A percentile compares a stretch with the other conserved stretches of the same genome.
Conservation (phyloP, 2,888 invertebrate genomes). For the Tridacna crocea region DNA sequence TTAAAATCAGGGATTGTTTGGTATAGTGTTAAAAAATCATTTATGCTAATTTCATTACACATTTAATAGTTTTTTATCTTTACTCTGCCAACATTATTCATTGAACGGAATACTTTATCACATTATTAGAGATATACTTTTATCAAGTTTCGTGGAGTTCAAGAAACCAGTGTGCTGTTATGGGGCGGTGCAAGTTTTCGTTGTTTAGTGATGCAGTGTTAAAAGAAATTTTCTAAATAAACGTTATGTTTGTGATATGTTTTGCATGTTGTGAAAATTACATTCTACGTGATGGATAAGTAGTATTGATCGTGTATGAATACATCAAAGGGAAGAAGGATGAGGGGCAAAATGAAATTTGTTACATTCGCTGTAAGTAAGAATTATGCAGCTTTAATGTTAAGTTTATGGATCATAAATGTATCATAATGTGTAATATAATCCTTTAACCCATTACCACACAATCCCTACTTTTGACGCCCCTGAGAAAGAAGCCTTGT, state of each 20-base stretch:
- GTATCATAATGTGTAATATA: not conserved
- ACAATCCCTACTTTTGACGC: too few relatives aligned
- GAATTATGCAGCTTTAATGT: not conserved
- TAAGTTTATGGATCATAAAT: not conserved
- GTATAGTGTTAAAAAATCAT: too few relatives aligned
- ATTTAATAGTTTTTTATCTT: not conserved
- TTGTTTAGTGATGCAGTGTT: too few relatives aligned
- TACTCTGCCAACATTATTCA: slow-evolving; percentile 16
- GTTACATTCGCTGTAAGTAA: slow-evolving; percentile 26
- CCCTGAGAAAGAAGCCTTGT: too few relatives aligned
- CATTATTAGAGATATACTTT: not conserved
- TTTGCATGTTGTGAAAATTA: too few relatives aligned
- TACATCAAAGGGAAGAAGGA: slow-evolving; percentile 11
- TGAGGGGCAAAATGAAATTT: slow-evolving; percentile 22
- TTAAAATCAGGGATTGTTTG: too few relatives aligned
- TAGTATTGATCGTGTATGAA: slow-evolving; percentile 2
- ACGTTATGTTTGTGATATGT: too few relatives aligned
- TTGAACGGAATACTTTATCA: slow-evolving; percentile 10
- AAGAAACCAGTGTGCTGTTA: not conserved
- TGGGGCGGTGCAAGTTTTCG: too few relatives aligned
- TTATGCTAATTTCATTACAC: slow-evolving; percentile 6
- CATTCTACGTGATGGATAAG: too few relatives aligned
- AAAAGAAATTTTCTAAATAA: too few relatives aligned
- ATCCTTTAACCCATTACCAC: not conserved
- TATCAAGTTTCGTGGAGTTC: slow-evolving; percentile 12